phyloP scores from a whole-genome alignment of 2,797 vertebrate species.

The Cyprinodon diabolis region DNA sequence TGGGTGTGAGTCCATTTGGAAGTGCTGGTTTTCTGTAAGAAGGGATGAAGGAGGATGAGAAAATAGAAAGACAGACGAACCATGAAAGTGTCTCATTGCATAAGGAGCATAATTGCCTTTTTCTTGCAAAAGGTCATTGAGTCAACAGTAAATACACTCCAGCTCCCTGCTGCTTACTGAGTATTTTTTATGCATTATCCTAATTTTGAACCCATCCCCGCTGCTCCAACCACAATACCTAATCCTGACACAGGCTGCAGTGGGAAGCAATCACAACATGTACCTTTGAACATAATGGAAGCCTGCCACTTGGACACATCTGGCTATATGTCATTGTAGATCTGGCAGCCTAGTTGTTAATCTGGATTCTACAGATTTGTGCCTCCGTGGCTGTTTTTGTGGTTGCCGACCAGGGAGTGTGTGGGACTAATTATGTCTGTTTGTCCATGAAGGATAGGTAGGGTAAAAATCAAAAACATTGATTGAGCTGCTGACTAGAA shows the following conservation, averaged over 20 bases:
- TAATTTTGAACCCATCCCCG: conserved; percentile 56
- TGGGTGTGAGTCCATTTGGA: conserved; percentile 47
- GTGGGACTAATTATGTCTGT: neutral
- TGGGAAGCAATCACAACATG: conserved; percentile 55
- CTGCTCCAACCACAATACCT: conserved; percentile 58
- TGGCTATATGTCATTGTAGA: conserved; percentile 46
- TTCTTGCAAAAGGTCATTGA: conserved; percentile 51
- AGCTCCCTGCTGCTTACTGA: conserved; percentile 50
- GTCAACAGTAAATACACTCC: conserved; percentile 48
- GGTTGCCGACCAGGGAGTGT: conserved; percentile 13
- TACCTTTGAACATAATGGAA: conserved; percentile 59
- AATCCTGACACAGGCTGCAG: conserved; percentile 62
- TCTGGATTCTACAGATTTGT: conserved; percentile 45
- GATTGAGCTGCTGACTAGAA: no score
- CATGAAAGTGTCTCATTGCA: neutral
- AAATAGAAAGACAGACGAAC: conserved; percentile 7
- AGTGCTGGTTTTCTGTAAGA: conserved; percentile 28
- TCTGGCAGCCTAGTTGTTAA: conserved; percentile 42
- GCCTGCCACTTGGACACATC: conserved; percentile 38
- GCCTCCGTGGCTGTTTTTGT: conserved; percentile 40
- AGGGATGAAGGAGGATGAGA: conserved; percentile 25
- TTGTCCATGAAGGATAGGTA: neutral
- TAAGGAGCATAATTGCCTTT: conserved; percentile 28
- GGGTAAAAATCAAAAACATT: neutral
- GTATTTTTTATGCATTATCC: conserved; percentile 53